Percentiles rank a stretch among this genome's conserved stretches.
These are phyloP conservation scores for Hippolais icterina DNA, from an alignment of 2,113 vertebrate genomes.

Conservation along the genomic window DNA sequence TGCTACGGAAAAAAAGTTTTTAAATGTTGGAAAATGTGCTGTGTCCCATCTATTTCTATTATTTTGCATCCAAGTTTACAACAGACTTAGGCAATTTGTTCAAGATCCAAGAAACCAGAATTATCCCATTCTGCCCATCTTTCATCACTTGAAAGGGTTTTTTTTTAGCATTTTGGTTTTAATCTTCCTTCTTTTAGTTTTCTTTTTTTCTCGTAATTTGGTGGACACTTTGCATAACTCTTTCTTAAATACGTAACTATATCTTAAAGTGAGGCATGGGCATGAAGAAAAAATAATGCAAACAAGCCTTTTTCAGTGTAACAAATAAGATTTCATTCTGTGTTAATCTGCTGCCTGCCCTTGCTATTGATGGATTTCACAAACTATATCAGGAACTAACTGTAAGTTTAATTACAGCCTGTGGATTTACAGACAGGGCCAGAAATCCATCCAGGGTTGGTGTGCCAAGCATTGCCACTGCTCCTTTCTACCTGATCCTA, in stretches of 20 bases:
- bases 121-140: background rate
- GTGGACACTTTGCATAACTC: background rate
- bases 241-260: background rate
- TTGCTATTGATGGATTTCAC: background rate
- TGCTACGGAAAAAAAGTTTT: background rate
- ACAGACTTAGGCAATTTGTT: background rate
- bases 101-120: background rate
- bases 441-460: background rate
- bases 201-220: background rate
- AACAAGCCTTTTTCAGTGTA: background rate
- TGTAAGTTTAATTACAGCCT: background rate
- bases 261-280: background rate
- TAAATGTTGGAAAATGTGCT: background rate
- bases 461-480: background rate
- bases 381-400: background rate
- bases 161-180: background rate
- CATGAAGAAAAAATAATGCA: background rate
- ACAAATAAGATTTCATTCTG: background rate
- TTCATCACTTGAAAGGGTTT: background rate
- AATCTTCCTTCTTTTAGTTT: background rate
- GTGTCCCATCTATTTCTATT: background rate
- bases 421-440: background rate
- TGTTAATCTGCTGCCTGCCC: background rate
- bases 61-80: background rate
- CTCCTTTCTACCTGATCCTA: background rate